Evolutionary conservation across 2,888 invertebrate genomes (phyloP).

Genomic region (Oxyteleia sp.): DNA sequence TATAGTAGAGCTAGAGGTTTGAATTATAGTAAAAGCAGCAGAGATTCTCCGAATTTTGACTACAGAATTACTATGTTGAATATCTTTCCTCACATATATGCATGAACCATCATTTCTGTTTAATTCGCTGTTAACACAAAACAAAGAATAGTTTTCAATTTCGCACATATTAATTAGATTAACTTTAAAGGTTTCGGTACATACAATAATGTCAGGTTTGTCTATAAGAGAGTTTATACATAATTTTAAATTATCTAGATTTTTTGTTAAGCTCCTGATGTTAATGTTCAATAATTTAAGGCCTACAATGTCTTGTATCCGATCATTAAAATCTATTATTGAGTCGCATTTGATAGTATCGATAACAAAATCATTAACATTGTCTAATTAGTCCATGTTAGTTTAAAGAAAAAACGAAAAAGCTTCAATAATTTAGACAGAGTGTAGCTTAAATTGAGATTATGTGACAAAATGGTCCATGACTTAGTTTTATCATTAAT

Average conservation of each 20-base stretch:
- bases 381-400: no score
- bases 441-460: neutral
- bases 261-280: slow-evolving; percentile 15
- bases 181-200: slow-evolving; percentile 27
- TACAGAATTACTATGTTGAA: neutral
- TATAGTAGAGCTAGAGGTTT: no score
- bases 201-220: slow-evolving; percentile 22
- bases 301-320: no score
- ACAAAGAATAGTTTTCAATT: slow-evolving; percentile 1
- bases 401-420: no score
- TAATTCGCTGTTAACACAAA: slow-evolving; percentile 19
- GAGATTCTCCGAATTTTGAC: no score
- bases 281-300: slow-evolving; percentile 26
- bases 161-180: neutral
- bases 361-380: no score
- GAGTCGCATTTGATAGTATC: no score
- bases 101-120: slow-evolving; percentile 27
- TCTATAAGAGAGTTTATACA: neutral
- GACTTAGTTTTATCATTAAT: neutral
- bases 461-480: no score
- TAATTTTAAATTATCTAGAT: slow-evolving; percentile 10
- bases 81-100: neutral
- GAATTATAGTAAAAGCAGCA: no score
- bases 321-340: no score
- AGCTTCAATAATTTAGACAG: neutral